Conservation (phyloP, 2,797 vertebrate species). For the Todus mexicanus region DNA sequence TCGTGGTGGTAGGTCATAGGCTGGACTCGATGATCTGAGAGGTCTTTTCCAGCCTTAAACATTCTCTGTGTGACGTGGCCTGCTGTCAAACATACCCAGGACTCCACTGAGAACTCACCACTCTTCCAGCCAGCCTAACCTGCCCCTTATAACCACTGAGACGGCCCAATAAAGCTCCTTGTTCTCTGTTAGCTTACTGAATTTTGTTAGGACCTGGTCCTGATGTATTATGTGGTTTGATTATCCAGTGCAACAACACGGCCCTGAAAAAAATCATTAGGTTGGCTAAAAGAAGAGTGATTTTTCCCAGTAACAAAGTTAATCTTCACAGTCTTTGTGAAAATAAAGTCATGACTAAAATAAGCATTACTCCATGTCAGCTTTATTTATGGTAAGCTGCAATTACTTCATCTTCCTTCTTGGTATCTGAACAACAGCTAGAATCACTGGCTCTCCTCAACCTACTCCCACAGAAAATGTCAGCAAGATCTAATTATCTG, state of each 20-base stretch:
- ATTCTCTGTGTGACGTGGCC: too few species aligned
- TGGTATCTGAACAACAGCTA: not conserved
- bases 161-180: not conserved
- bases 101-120: not conserved
- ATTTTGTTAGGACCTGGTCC: not conserved
- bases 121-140: not conserved
- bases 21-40: too few species aligned
- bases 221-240: not conserved
- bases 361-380: not conserved
- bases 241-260: not conserved
- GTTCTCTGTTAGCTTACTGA: not conserved
- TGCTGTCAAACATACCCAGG: not conserved
- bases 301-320: not conserved
- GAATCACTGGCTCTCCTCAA: not conserved
- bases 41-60: too few species aligned
- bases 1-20: too few species aligned
- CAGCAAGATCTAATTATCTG: conserved; percentile 48
- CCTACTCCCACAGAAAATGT: conserved; percentile 49
- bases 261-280: not conserved
- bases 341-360: not conserved
- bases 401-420: conserved; percentile 12
- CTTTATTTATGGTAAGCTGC: conserved; percentile 25
- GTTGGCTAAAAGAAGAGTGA: not conserved
- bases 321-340: not conserved
- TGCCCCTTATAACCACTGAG: not conserved